These are phyloP conservation scores for Notocelia uddmanniana DNA, from an alignment of 2,888 invertebrate genomes.

Conservation along the genomic window DNA sequence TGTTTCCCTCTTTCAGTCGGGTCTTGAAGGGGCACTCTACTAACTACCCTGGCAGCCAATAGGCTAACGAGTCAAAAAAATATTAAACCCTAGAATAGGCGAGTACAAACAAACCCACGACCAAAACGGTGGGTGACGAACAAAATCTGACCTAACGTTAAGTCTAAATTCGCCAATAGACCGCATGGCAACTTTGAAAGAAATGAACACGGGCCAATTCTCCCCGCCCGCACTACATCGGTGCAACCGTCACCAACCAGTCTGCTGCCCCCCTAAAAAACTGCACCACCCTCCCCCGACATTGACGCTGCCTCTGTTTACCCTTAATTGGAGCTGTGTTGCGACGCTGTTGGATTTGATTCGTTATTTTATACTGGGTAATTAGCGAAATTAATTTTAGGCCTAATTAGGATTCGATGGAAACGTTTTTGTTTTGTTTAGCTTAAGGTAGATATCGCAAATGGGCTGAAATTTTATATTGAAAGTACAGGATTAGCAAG, in stretches of 20 bases:
- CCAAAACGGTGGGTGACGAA: too few relatives aligned
- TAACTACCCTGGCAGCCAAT: too few relatives aligned
- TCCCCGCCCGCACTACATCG: conserved; percentile 50
- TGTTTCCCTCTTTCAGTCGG: too few relatives aligned
- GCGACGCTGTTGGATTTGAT: conserved; percentile 66
- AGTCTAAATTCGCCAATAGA: too few relatives aligned
- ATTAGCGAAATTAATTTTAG: conserved; percentile 16
- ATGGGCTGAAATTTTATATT: not conserved
- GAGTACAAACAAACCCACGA: too few relatives aligned
- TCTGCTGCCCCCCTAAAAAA: conserved; percentile 73
- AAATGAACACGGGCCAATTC: conserved; percentile 54
- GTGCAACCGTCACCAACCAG: conserved; percentile 83
- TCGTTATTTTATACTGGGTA: conserved; percentile 52
- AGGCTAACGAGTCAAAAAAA: too few relatives aligned
- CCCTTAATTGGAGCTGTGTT: conserved; percentile 74
- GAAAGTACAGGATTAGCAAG: too few relatives aligned
- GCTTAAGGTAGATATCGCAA: not conserved
- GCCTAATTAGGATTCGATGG: not conserved
- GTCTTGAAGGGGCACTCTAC: too few relatives aligned
- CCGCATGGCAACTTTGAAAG: not conserved
- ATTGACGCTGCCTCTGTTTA: conserved; percentile 76
- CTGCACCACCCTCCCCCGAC: conserved; percentile 73
- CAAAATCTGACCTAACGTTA: too few relatives aligned
- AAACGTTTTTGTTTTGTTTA: too few relatives aligned
- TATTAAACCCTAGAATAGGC: too few relatives aligned